These are phyloP conservation scores for Pipistrellus kuhlii DNA, from an alignment of 2,797 vertebrate genomes.

Conservation along the genomic window DNA sequence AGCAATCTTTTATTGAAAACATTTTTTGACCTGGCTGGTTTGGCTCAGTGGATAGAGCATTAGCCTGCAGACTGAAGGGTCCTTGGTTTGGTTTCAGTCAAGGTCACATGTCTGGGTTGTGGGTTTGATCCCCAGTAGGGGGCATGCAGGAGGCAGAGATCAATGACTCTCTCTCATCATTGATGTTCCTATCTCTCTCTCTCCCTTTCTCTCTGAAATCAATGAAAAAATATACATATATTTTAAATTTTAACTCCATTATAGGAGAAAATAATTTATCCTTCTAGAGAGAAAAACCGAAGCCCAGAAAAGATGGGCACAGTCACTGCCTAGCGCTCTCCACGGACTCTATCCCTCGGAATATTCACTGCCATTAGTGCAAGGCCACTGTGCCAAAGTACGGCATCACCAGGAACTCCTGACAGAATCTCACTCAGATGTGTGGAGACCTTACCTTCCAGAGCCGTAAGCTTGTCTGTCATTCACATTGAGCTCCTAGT, in stretches of 20 bases:
- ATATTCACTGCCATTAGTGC: neutral
- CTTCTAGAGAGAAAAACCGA: neutral
- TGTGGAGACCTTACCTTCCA: neutral
- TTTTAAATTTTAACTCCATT: neutral
- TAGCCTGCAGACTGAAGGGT: no score
- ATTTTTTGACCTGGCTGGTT: no score
- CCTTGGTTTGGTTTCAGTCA: no score
- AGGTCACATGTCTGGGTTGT: no score
- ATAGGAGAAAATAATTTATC: neutral
- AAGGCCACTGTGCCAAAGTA: neutral
- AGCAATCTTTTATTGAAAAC: neutral
- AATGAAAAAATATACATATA: no score
- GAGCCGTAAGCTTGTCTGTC: neutral
- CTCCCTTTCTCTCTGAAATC: no score
- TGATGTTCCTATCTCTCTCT: no score
- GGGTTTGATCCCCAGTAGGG: no score
- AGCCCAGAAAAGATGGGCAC: neutral
- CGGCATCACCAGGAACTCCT: neutral
- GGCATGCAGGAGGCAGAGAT: no score
- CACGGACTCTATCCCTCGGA: neutral
- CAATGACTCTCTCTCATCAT: no score
- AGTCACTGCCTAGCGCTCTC: neutral
- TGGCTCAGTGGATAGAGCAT: no score
- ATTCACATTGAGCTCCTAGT: neutral
- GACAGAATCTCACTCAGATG: neutral